Base-by-base conservation (phyloP, 2,888 invertebrate species). In the Heliconius charithonia region DNA sequence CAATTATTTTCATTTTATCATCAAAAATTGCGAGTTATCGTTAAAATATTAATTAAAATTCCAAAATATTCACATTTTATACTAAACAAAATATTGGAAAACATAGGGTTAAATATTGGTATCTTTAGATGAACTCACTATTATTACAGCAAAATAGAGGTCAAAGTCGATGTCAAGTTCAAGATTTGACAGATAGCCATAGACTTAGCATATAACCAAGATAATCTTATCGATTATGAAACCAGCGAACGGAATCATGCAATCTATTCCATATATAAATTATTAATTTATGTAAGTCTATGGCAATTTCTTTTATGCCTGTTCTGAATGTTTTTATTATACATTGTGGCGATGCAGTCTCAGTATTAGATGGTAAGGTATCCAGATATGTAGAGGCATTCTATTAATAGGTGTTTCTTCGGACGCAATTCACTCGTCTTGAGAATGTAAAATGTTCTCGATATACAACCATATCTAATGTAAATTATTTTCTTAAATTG, bases 161-260 rank as follows among this genome's bases (percentile, higher is more conserved):
- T 69, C 74, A 74, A 59, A 67, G 62, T 73, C 78, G 67, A 74
- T 73, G 78, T 78, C 74, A 78, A 78, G 78, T 78, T 78, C 73
- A 67, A 78, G 78, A 78, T 78, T 27, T 76, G 29, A 67, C 16
- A 73, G 77, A 78, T 78, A 78, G 67, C 74, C 67, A 74, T 72
- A 75, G 37, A 74, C 62, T 72, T 62, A 74, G 41, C 62, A 69
- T 78, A 74, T 74, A 78, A 74, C 41, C 59, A 59, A 74, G 73
- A 78, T 78, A 74, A 78, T 72, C 56, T 51, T 45, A 74, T 32
- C 7, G 37, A 66, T 78, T 78, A 62, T 59, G 45, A 66, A 78
- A 74, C 59, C 41, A 59, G 41, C 27, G 27, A 7, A 37, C 19
- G 56, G 27, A 63, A 37, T 29, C 66, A 78, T 45, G 66, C 22